Percentiles rank a stretch among this genome's conserved stretches.
Conservation (phyloP, 2,797 vertebrate species). For the Bovichtus diacanthus region DNA sequence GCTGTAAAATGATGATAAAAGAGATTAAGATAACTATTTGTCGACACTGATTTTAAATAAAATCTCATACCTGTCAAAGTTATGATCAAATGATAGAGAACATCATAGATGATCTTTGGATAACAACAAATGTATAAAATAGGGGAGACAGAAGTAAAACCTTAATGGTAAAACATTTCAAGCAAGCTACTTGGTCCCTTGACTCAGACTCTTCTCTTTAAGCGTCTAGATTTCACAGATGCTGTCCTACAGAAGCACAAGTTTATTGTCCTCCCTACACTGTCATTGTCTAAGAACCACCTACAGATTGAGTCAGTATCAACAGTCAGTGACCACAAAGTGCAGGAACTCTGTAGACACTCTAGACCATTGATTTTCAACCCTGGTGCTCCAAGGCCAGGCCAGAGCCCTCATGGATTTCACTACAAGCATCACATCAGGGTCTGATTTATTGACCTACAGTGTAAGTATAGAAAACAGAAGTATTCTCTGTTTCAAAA, state of each 20-base stretch:
- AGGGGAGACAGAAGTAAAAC: neutral
- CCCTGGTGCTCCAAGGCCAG: neutral
- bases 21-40: neutral
- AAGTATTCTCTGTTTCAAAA: neutral
- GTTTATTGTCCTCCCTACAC: neutral
- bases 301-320: slow-evolving; percentile 23
- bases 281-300: slow-evolving; percentile 12
- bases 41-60: neutral
- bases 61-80: neutral
- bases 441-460: slow-evolving; percentile 30
- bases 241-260: neutral
- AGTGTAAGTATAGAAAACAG: slow-evolving; percentile 5
- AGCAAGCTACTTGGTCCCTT: neutral
- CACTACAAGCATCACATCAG: slow-evolving; percentile 38
- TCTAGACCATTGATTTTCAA: slow-evolving; percentile 15
- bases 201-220: slow-evolving; percentile 34
- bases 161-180: slow-evolving; percentile 10
- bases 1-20: neutral
- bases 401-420: slow-evolving; percentile 21
- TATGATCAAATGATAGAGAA: neutral
- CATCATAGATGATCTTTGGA: neutral
- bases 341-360: slow-evolving; percentile 13
- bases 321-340: slow-evolving; percentile 37
- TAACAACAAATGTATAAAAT: neutral
- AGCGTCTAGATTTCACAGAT: slow-evolving; percentile 29